Base-by-base conservation (phyloP, 2,113 vertebrate species). In the Esox niger region DNA sequence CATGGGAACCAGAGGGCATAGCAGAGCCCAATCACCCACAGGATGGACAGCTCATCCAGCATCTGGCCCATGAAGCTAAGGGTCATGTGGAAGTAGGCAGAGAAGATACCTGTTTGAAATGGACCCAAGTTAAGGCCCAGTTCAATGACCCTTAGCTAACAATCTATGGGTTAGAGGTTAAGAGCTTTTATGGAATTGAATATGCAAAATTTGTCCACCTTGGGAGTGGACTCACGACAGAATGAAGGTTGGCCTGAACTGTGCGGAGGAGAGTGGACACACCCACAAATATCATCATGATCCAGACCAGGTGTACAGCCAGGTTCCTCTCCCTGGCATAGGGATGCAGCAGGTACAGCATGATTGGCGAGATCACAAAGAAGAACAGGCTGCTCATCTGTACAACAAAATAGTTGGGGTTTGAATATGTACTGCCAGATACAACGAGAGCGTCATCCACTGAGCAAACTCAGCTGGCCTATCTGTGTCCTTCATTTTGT, bases 81-180 rank as follows among this genome's bases (percentile, higher is more conserved):
- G 0, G 97, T 98, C 94, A 96, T 95, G 89, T 98, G 97, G 74
- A 95, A 98, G 74, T 99, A 99, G 0, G 79, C 77, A 2, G 96
- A 99, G 86, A 97, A 98, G 2, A 94, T 0, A 0, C 96, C 97
- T 98, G 66, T 1, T 66, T 29, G 15, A 2, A 65, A 3, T 65
- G 15, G 69, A 2, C 61, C 29, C 1, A 47, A 1, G 43, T 21
- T 20, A 20, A 27, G 9, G 17, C n/a, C 26, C 56, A 2, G 15
- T 43, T 43, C 38, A 43, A 43, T 43, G 13, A 4, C 38, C 38
- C 15, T 4, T 4, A 43, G 38, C 38, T 15, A 43, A 15, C 4
- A 43, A n/a, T 43, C 38, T 4, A 43, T 43, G 15, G 38, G 38
- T 2, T 1, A 43, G 13, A 17, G 38, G 38, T 43, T 43, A 43